Conservation (phyloP, 2,113 vertebrate species). For the Otus sunia region DNA sequence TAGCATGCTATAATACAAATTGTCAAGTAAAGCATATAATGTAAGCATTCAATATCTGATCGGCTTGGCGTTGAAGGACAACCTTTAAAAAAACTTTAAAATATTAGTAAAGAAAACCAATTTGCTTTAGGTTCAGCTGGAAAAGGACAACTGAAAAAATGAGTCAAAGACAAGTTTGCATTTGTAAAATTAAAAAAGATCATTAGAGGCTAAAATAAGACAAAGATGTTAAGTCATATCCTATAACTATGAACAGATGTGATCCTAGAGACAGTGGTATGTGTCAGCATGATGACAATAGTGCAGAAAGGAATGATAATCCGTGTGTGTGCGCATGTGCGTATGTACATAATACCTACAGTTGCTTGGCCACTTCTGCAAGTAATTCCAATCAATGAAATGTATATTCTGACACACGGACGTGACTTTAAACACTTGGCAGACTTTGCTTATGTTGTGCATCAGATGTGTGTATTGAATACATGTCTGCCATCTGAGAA, state of each 20-base stretch:
- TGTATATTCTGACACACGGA: neutral
- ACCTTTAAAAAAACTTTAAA: neutral
- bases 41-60: neutral
- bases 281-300: neutral
- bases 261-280: neutral
- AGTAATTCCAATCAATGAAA: neutral
- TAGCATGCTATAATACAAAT: neutral
- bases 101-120: neutral
- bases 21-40: neutral
- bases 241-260: neutral
- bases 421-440: neutral
- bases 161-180: neutral
- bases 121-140: neutral
- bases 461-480: neutral
- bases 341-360: neutral
- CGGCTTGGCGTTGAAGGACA: neutral
- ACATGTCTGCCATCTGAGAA: neutral
- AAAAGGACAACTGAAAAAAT: neutral
- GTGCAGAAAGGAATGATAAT: neutral
- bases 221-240: neutral
- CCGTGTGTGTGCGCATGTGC: neutral
- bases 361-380: neutral
- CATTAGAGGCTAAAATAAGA: neutral
- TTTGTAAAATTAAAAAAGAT: neutral
- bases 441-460: neutral